Evolutionary conservation across 1,140 invertebrate genomes (phyloP).

Genomic region (Zaprionus davidi): DNA sequence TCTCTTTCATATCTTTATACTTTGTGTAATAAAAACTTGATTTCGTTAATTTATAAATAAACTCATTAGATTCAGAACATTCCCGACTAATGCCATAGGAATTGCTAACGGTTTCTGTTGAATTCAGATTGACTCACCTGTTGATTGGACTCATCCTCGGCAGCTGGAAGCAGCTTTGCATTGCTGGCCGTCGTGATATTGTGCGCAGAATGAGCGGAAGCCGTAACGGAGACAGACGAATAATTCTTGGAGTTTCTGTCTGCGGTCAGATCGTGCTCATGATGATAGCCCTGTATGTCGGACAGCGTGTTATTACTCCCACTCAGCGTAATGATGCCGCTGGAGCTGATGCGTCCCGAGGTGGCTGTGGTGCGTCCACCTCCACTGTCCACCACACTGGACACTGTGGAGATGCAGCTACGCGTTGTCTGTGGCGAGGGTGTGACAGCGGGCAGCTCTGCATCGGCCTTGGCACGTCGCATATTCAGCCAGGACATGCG

Average conservation of each 20-base stretch:
- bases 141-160: slow-evolving; percentile 77
- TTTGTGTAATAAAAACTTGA: no score
- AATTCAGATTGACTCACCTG: slow-evolving; percentile 63
- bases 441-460: slow-evolving; percentile 60
- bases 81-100: background rate
- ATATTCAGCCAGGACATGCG: slow-evolving; percentile 81
- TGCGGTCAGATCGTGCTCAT: slow-evolving; percentile 60
- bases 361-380: slow-evolving; percentile 79
- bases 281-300: slow-evolving; percentile 74
- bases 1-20: background rate
- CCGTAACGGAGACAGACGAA: slow-evolving; percentile 53
- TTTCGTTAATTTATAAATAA: no score
- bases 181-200: slow-evolving; percentile 79
- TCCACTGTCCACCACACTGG: slow-evolving; percentile 73
- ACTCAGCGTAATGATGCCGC: slow-evolving; percentile 77
- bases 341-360: slow-evolving; percentile 78
- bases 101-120: slow-evolving; percentile 5
- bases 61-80: background rate
- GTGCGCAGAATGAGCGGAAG: slow-evolving; percentile 64
- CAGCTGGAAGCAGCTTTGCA: slow-evolving; percentile 68
- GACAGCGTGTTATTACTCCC: slow-evolving; percentile 79
- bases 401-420: slow-evolving; percentile 80
- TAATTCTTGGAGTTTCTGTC: slow-evolving; percentile 72
- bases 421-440: slow-evolving; percentile 79
- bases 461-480: slow-evolving; percentile 67